phyloP scores from a whole-genome alignment of 2,888 invertebrate genomes.

The Panopea generosa region DNA sequence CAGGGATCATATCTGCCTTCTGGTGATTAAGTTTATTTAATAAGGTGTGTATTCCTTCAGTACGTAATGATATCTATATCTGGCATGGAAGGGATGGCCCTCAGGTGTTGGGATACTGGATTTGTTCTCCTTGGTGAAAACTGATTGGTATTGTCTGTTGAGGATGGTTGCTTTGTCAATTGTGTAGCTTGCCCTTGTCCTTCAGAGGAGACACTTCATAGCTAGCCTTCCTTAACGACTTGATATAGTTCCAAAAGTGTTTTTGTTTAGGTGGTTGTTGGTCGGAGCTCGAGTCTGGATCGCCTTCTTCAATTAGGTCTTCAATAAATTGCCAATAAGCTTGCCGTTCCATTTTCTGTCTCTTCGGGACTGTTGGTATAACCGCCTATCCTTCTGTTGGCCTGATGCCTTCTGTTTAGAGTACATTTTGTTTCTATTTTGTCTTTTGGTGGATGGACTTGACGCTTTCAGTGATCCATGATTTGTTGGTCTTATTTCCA shows the following conservation, averaged over 20 bases:
- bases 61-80: too few relatives aligned
- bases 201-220: conserved; percentile 27
- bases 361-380: conserved; percentile 7
- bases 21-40: too few relatives aligned
- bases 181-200: too few relatives aligned
- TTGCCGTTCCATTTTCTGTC: conserved; percentile 27
- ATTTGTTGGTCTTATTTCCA: conserved; percentile 19
- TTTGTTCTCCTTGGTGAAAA: too few relatives aligned
- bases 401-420: conserved; percentile 19
- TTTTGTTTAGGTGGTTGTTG: conserved; percentile 18
- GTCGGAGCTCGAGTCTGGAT: conserved; percentile 10
- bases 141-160: too few relatives aligned
- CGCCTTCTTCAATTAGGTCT: conserved; percentile 19
- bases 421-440: conserved; percentile 37
- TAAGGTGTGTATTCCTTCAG: too few relatives aligned
- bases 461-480: conserved; percentile 35
- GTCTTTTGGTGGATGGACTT: conserved; percentile 18
- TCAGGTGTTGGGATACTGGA: too few relatives aligned
- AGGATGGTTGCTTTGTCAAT: too few relatives aligned
- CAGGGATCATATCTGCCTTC: too few relatives aligned
- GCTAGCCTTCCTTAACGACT: conserved; percentile 26
- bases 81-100: too few relatives aligned
- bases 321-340: conserved; percentile 37
- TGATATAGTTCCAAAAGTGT: too few relatives aligned
- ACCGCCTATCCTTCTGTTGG: neutral